phyloP scores from a whole-genome alignment of 2,888 invertebrate species.

The Pachycephus smyrnensis region DNA sequence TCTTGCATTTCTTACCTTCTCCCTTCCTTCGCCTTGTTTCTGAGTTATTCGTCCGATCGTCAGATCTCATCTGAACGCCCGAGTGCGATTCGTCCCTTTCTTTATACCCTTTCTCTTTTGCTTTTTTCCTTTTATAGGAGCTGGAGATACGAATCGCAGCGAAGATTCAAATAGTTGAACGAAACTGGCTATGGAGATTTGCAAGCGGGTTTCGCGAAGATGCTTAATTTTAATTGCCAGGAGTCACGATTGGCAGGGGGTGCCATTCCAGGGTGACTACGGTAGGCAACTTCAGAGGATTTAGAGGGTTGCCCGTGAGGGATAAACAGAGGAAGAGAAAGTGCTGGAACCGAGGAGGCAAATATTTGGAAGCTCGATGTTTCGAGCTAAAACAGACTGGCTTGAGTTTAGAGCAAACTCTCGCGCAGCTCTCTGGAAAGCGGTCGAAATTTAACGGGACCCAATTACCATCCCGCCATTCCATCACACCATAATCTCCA shows the following conservation, averaged over 20 bases:
- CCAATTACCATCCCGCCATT: neutral
- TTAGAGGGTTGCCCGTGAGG: neutral
- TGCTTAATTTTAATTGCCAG: neutral
- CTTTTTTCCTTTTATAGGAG: neutral
- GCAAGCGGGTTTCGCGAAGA: neutral
- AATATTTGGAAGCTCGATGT: slow-evolving; percentile 18
- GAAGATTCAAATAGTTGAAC: neutral
- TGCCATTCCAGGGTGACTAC: neutral
- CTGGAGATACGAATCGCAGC: neutral
- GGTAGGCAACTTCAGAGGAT: neutral
- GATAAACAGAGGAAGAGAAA: neutral
- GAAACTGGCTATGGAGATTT: neutral
- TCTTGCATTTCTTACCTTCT: neutral
- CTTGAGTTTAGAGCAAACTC: slow-evolving; percentile 21
- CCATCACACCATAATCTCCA: neutral
- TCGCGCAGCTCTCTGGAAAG: slow-evolving; percentile 3
- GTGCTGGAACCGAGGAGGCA: slow-evolving; percentile 8
- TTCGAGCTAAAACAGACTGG: slow-evolving; percentile 18
- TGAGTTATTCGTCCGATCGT: neutral
- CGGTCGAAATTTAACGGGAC: neutral
- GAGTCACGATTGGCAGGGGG: neutral
- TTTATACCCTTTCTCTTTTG: neutral
- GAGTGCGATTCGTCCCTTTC: too few relatives aligned
- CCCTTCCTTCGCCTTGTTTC: neutral
- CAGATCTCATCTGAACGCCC: too few relatives aligned